A percentile compares a stretch with the other conserved stretches of the same genome.
phyloP scores from a whole-genome alignment of 2,113 vertebrate species.

The Crotalus horridus region DNA sequence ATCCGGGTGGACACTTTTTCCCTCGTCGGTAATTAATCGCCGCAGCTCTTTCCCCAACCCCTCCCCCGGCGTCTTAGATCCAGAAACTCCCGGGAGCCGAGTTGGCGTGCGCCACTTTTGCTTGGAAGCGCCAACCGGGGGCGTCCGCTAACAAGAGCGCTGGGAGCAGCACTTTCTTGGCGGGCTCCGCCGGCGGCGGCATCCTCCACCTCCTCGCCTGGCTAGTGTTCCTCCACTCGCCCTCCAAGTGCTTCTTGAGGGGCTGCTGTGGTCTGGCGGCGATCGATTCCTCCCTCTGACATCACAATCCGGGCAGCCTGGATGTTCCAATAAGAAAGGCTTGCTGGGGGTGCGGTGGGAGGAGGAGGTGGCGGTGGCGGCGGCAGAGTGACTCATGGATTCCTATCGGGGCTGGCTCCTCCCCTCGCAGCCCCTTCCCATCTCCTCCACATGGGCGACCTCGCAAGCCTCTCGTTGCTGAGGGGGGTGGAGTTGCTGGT shows the following conservation, averaged over 20 bases:
- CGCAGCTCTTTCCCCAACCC: not conserved
- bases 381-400: conserved; percentile 61
- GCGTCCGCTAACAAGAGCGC: too few species aligned
- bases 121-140: not conserved
- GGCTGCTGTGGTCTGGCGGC: not conserved
- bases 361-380: not conserved
- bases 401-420: conserved; percentile 56
- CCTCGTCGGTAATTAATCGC: not conserved
- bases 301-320: conserved; percentile 55
- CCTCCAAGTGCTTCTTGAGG: not conserved
- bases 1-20: not conserved
- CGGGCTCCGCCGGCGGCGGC: not conserved
- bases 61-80: not conserved
- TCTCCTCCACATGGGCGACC: conserved; percentile 55
- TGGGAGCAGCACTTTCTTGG: not conserved
- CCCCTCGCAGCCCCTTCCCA: conserved; percentile 47
- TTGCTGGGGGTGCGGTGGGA: not conserved
- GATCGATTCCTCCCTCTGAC: conserved; percentile 33
- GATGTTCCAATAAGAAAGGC: conserved; percentile 14
- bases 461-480: conserved; percentile 33
- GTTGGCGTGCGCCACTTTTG: not conserved
- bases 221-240: not conserved
- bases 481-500: conserved; percentile 60
- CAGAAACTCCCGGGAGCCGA: not conserved
- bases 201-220: not conserved